Evolutionary conservation across 2,113 vertebrate genomes (phyloP).

Genomic region (Mustela lutreola): DNA sequence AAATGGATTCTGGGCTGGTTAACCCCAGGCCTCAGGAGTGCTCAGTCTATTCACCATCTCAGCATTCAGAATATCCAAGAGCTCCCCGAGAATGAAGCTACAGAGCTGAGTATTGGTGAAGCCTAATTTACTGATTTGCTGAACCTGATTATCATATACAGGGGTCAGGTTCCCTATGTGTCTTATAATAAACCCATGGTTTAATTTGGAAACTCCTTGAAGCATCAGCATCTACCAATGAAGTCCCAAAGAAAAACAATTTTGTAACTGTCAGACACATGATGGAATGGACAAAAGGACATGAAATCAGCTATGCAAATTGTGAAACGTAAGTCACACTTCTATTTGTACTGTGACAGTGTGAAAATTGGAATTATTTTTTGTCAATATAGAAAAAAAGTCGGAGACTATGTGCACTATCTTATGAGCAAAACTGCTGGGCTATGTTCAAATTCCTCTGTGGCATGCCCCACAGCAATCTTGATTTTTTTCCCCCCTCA

Average conservation of each 20-base stretch:
- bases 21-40: not conserved
- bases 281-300: conserved; percentile 71
- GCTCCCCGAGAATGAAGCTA: not conserved
- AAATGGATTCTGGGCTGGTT: not conserved
- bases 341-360: conserved; percentile 80
- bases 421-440: conserved; percentile 55
- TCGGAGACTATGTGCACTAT: not conserved
- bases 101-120: not conserved
- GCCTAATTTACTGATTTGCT: not conserved
- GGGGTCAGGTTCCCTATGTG: not conserved
- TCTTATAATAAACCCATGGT: conserved; percentile 29
- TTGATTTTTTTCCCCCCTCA: not conserved
- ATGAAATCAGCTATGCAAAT: conserved; percentile 81
- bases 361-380: conserved; percentile 82
- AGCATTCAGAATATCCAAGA: not conserved
- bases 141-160: conserved; percentile 20
- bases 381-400: conserved; percentile 75
- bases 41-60: not conserved
- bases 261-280: conserved; percentile 72
- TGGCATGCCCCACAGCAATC: not conserved
- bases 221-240: conserved; percentile 57
- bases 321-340: conserved; percentile 78
- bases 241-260: conserved; percentile 80
- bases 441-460: conserved; percentile 36
- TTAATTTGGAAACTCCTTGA: conserved; percentile 65